These are phyloP conservation scores for Mycteria americana DNA, from an alignment of 2,797 vertebrate genomes.

Conservation along the genomic window DNA sequence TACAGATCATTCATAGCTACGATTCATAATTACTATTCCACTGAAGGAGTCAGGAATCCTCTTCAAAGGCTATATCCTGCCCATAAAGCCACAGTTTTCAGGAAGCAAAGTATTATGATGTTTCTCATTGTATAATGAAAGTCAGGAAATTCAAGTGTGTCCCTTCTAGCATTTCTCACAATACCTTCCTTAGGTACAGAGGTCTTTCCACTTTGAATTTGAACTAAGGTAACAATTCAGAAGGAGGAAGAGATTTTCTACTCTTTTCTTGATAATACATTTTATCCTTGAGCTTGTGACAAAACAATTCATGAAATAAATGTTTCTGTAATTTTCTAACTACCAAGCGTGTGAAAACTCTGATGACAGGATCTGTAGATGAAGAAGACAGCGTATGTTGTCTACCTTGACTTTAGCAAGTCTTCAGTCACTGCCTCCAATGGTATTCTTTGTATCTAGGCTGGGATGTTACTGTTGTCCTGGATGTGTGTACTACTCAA, in stretches of 20 bases:
- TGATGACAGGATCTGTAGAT: not conserved
- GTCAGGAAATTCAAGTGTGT: not conserved
- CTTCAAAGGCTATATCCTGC: not conserved
- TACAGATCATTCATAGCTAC: not conserved
- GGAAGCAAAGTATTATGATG: not conserved
- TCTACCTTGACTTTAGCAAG: not conserved
- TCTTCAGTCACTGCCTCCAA: not conserved
- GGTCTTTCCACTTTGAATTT: not conserved
- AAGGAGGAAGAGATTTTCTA: not conserved
- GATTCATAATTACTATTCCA: not conserved
- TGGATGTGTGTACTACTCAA: not conserved
- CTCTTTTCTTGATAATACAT: not conserved
- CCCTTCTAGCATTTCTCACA: not conserved
- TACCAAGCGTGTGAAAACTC: not conserved
- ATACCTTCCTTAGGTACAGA: not conserved
- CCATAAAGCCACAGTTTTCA: not conserved
- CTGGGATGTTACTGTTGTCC: not conserved
- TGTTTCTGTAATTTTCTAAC: not conserved
- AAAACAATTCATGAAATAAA: not conserved
- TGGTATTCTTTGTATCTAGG: not conserved
- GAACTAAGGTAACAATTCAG: not conserved
- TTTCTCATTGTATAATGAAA: not conserved
- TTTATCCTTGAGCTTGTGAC: not conserved
- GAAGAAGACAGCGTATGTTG: not conserved
- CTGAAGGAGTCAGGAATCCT: not conserved